Conservation (phyloP, 1,140 invertebrate species). For the Solenopsis invicta region DNA sequence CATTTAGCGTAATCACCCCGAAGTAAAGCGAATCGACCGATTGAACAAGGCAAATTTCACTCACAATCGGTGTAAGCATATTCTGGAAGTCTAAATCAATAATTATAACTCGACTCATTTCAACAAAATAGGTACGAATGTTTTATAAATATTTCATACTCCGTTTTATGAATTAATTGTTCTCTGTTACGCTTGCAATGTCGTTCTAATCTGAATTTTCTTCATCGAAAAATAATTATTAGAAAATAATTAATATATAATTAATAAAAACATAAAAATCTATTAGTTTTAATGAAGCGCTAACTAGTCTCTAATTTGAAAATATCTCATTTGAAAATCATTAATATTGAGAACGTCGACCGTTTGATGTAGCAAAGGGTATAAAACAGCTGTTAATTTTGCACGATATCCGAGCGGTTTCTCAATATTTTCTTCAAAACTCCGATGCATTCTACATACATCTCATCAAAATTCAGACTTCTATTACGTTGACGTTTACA, state of each 20-base stretch:
- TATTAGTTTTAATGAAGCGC: neutral
- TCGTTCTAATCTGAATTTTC: neutral
- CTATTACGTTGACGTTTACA: neutral
- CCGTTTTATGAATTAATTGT: neutral
- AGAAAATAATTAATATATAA: neutral
- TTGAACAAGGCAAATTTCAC: neutral
- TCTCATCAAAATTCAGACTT: constrained; percentile 13
- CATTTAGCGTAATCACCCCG: neutral
- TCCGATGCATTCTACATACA: neutral
- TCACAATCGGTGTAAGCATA: neutral
- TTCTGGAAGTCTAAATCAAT: neutral
- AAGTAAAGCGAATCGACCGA: neutral
- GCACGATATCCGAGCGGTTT: constrained; percentile 15
- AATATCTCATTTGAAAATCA: neutral
- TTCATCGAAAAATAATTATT: constrained; percentile 17
- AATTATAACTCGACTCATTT: constrained; percentile 1
- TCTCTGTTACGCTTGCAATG: neutral
- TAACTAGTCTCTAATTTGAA: neutral
- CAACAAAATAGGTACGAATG: neutral
- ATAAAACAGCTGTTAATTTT: constrained; percentile 5
- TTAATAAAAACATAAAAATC: neutral
- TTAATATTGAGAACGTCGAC: neutral
- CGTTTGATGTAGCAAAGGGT: neutral
- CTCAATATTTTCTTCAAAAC: constrained; percentile 25
- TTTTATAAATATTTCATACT: neutral